Conservation (phyloP, 2,113 vertebrate species). For the Poicephalus meyeri region DNA sequence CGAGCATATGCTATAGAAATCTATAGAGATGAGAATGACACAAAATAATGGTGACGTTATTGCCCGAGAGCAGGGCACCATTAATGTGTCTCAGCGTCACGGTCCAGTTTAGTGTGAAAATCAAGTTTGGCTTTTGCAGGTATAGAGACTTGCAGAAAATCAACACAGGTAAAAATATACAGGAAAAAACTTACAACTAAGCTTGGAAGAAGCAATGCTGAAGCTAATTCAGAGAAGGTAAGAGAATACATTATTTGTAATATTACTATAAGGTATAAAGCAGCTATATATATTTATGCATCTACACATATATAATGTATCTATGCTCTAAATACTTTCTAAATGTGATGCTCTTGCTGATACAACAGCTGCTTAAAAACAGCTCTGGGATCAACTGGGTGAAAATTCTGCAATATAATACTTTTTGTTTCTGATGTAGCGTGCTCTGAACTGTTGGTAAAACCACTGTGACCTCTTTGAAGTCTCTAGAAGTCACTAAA, state of each 20-base stretch:
- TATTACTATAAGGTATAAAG: not conserved
- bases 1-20: slow-evolving; percentile 11
- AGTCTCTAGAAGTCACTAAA: not conserved
- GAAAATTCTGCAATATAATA: not conserved
- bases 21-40: not conserved
- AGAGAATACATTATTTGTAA: not conserved
- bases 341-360: not conserved
- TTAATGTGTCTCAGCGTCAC: not conserved
- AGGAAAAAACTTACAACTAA: not conserved
- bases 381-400: not conserved
- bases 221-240: not conserved
- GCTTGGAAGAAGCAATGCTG: not conserved
- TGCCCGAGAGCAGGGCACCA: not conserved
- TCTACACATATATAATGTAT: not conserved
- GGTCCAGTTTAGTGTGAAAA: not conserved
- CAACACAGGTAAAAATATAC: not conserved
- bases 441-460: not conserved
- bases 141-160: not conserved
- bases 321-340: not conserved
- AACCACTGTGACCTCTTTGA: not conserved
- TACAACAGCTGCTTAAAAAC: not conserved
- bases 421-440: not conserved
- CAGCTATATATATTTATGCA: not conserved
- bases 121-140: not conserved
- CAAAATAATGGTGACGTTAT: not conserved